Evolutionary conservation across 2,888 invertebrate species (phyloP).

Genomic region (Synergus japonicus): DNA sequence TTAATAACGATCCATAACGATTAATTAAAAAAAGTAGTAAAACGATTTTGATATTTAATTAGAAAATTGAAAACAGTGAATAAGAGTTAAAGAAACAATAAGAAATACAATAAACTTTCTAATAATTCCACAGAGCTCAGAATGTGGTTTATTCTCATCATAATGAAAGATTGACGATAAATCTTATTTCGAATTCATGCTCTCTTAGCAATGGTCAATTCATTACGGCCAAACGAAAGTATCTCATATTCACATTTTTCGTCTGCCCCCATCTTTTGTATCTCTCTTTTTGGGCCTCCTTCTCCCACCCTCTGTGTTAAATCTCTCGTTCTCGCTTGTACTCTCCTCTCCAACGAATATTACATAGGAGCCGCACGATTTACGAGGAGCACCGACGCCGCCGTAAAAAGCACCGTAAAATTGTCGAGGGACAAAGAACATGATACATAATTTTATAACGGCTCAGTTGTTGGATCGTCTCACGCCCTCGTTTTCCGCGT

Average conservation of each 20-base stretch:
- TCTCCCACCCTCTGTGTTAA: conserved; percentile 16
- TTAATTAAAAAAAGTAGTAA: conserved; percentile 72
- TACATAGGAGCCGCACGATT: conserved; percentile 58
- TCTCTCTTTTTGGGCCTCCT: conserved; percentile 31
- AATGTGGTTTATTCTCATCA: background rate
- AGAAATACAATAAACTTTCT: background rate
- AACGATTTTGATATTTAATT: background rate
- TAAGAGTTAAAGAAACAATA: background rate
- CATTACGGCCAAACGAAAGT: conserved; percentile 17
- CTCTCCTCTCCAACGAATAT: conserved; percentile 39
- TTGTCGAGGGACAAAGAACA: conserved; percentile 65
- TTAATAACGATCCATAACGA: conserved; percentile 67
- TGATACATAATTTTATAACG: conserved; percentile 65
- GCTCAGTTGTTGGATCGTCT: conserved; percentile 57
- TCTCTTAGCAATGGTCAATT: conserved; percentile 19
- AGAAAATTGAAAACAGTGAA: background rate
- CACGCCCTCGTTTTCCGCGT: conserved; percentile 64
- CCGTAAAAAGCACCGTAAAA: conserved; percentile 59
- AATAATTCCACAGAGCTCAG: background rate
- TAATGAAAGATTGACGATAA: background rate
- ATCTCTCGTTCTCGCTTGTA: conserved; percentile 42
- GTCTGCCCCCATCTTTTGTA: conserved; percentile 21
- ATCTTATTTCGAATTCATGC: conserved; percentile 3
- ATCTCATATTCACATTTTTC: conserved; percentile 46
- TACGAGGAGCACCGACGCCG: conserved; percentile 56